Evolutionary conservation across 1,140 invertebrate species (phyloP).

Genomic region (Globodera ellingtonae): DNA sequence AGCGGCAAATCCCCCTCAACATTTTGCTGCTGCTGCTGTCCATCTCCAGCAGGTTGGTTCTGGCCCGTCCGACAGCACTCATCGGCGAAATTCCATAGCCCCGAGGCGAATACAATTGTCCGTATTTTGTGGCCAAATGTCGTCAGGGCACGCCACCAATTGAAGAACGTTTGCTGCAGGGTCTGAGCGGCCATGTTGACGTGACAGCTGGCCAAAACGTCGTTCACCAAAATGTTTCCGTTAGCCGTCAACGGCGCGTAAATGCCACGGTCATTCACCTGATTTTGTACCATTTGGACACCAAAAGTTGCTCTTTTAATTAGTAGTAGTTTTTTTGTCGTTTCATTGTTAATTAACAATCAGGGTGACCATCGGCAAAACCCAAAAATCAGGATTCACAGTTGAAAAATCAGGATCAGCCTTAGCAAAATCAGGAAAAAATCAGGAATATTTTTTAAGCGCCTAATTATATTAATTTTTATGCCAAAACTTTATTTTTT

Average conservation of each 20-base stretch:
- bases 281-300: background rate
- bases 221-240: conserved; percentile 55
- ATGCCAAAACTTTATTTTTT: too few species aligned
- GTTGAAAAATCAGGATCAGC: too few species aligned
- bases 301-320: too few species aligned
- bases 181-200: conserved; percentile 56
- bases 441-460: too few species aligned
- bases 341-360: too few species aligned
- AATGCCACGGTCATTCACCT: conserved; percentile 44
- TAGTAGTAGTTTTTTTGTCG: too few species aligned
- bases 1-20: conserved; percentile 4
- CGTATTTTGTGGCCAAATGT: conserved; percentile 11
- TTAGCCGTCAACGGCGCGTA: conserved; percentile 52
- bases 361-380: too few species aligned
- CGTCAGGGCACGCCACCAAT: conserved; percentile 36
- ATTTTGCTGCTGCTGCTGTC: background rate
- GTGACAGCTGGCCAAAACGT: conserved; percentile 52
- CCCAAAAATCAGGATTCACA: too few species aligned
- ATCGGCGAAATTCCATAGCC: background rate
- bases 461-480: too few species aligned
- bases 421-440: too few species aligned
- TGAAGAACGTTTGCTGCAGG: conserved; percentile 59
- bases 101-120: background rate
- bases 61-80: background rate
- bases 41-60: background rate